Evolutionary conservation across 2,797 vertebrate species (phyloP).

Genomic region (Notolabrus celidotus): DNA sequence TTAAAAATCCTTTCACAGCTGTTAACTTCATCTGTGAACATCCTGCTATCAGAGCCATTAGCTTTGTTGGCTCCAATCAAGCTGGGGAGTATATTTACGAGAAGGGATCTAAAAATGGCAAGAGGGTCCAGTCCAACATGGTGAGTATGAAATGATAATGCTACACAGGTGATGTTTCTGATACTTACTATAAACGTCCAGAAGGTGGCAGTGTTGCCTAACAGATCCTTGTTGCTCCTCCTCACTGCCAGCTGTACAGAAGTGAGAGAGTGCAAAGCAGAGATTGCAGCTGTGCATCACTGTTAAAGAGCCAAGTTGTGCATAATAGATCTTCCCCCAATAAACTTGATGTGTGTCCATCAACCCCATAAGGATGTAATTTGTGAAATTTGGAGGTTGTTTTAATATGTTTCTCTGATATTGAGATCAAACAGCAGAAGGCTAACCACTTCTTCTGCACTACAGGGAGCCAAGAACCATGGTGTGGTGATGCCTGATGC

Average conservation of each 20-base stretch:
- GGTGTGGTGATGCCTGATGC: conserved; percentile 98
- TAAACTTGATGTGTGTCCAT: conserved; percentile 1
- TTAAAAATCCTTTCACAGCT: conserved; percentile 81
- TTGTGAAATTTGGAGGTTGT: conserved; percentile 28
- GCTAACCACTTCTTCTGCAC: conserved; percentile 67
- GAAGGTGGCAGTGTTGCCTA: conserved; percentile 77
- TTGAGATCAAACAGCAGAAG: conserved; percentile 54
- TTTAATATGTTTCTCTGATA: conserved; percentile 31
- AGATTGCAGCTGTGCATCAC: conserved; percentile 34
- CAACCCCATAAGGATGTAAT: conserved; percentile 8
- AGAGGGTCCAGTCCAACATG: conserved; percentile 98
- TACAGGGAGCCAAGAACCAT: conserved; percentile 97
- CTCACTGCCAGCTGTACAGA: conserved; percentile 29
- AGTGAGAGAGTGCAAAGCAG: conserved; percentile 11
- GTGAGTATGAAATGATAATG: conserved; percentile 76
- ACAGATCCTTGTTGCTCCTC: conserved; percentile 26
- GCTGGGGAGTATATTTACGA: conserved; percentile 97
- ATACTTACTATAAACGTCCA: conserved; percentile 58
- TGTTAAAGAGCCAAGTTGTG: not conserved
- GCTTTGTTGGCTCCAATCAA: conserved; percentile 98
- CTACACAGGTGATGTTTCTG: not conserved
- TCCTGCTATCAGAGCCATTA: conserved; percentile 94
- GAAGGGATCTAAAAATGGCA: conserved; percentile 94
- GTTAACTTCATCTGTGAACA: conserved; percentile 97
- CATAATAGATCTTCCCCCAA: conserved; percentile 11